These are phyloP conservation scores for Trematocara marginatum DNA, from an alignment of 2,113 vertebrate species.

Conservation along the genomic window DNA sequence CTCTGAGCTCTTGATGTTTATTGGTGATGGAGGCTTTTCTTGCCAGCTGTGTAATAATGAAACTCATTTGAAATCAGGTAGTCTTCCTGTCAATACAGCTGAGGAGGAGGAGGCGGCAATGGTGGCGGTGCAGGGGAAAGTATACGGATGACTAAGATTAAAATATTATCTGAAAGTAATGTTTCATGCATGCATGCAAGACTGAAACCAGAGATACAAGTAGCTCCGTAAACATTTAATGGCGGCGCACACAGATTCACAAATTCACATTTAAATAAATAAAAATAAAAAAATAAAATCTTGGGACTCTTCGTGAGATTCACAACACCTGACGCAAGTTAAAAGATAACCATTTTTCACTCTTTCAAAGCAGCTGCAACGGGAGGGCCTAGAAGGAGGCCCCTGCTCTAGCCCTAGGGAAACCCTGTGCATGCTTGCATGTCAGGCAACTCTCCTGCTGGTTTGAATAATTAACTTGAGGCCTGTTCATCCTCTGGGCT, in stretches of 20 bases:
- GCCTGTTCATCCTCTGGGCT: conserved; percentile 51
- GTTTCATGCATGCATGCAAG: background rate
- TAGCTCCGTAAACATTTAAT: background rate
- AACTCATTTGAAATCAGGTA: conserved; percentile 48
- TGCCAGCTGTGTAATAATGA: conserved; percentile 48
- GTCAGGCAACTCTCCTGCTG: conserved; percentile 40
- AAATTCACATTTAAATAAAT: background rate
- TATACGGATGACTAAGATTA: conserved; percentile 22
- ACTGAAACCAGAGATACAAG: background rate
- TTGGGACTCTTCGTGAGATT: background rate
- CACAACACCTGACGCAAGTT: background rate
- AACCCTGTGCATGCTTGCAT: conserved; percentile 42
- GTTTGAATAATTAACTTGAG: conserved; percentile 58
- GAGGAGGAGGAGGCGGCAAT: background rate
- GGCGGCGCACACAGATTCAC: background rate
- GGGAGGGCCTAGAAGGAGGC: background rate
- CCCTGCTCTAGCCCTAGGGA: conserved; percentile 29
- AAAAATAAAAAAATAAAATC: background rate
- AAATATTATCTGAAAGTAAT: conserved; percentile 1
- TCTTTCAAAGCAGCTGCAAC: background rate
- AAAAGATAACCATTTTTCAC: background rate
- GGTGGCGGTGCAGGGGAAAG: conserved; percentile 27
- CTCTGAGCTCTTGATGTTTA: background rate
- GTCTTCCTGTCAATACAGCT: conserved; percentile 51
- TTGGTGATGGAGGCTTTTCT: conserved; percentile 23